These are phyloP conservation scores for Epiblema foenella DNA, from an alignment of 2,888 invertebrate species.

Conservation along the genomic window DNA sequence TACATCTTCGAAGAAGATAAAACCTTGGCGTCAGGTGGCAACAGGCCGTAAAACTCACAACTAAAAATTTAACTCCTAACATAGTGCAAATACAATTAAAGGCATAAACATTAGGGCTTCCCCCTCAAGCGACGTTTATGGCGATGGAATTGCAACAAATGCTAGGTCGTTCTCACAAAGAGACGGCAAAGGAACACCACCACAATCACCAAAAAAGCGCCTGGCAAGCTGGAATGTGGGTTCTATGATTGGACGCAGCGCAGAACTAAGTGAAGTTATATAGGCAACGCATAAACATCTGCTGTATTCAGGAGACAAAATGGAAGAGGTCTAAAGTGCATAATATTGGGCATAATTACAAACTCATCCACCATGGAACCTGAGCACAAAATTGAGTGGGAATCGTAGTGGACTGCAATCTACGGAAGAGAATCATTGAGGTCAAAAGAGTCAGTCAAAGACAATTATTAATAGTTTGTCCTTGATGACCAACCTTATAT, in stretches of 20 bases:
- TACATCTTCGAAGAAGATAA: no score
- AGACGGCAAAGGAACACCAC: not conserved
- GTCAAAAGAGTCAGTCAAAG: conserved; percentile 41
- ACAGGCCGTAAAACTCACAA: no score
- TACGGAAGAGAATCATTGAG: not conserved
- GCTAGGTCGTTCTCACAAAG: no score
- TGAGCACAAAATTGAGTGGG: conserved; percentile 24
- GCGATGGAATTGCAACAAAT: no score
- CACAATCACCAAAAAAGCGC: not conserved
- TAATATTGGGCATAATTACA: conserved; percentile 32
- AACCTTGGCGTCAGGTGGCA: no score
- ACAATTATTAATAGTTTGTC: conserved; percentile 31
- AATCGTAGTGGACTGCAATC: not conserved
- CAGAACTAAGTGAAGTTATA: conserved; percentile 43
- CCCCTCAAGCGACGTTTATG: no score
- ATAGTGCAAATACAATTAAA: no score
- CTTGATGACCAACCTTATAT: conserved; percentile 43
- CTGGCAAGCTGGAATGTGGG: conserved; percentile 48
- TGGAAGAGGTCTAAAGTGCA: conserved; percentile 41
- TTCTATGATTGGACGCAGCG: conserved; percentile 45
- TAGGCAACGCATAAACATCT: conserved; percentile 38
- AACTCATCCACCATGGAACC: conserved; percentile 40
- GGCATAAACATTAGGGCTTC: no score
- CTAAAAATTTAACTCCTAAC: no score
- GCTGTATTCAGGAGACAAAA: conserved; percentile 47